These are phyloP conservation scores for Butastur rufipennis DNA, from an alignment of 2,113 vertebrate species.

Conservation along the genomic window DNA sequence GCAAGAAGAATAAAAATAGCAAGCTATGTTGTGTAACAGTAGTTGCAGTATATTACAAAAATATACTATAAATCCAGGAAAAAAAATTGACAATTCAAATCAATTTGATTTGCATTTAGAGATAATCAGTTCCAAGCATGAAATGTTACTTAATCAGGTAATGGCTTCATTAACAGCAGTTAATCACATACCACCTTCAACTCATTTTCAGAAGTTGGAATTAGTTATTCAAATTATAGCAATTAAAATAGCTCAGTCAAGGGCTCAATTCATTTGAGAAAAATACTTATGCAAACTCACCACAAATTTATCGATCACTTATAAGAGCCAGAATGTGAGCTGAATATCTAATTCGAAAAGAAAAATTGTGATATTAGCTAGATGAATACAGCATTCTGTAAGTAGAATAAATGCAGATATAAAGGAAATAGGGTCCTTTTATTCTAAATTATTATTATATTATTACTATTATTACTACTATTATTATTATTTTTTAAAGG, in stretches of 20 bases:
- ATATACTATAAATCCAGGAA: background rate
- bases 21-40: background rate
- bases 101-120: conserved; percentile 70
- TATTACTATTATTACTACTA: too few species aligned
- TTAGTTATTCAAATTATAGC: conserved; percentile 77
- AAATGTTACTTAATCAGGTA: conserved; percentile 70
- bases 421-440: background rate
- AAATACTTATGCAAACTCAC: conserved; percentile 48
- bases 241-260: conserved; percentile 72
- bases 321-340: background rate
- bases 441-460: too few species aligned
- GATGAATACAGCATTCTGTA: background rate
- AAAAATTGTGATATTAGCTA: background rate
- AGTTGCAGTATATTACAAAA: background rate
- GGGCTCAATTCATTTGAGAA: conserved; percentile 42
- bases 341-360: conserved; percentile 20
- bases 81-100: conserved; percentile 60
- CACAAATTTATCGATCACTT: conserved; percentile 33
- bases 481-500: too few species aligned
- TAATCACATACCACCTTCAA: conserved; percentile 71
- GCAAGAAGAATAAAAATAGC: background rate
- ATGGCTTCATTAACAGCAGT: conserved; percentile 71
- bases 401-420: background rate
- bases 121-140: conserved; percentile 60
- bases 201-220: conserved; percentile 69